Base-by-base conservation (phyloP, 92 coral and sea anemone species). In the Pocillopora grandis region DNA sequence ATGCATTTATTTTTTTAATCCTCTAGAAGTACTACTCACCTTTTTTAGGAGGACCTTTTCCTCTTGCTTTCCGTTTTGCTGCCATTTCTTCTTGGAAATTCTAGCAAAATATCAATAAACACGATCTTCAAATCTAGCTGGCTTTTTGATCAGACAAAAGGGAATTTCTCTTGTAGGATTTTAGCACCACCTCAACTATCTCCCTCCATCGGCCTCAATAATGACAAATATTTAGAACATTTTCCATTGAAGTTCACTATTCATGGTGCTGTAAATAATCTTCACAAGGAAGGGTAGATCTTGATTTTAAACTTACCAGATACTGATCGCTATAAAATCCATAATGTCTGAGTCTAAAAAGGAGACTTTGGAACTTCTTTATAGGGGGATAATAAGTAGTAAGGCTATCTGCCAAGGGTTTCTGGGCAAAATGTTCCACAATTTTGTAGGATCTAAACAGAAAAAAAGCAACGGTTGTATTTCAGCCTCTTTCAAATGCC, bases 41-140 rank as follows among this genome's bases (percentile, higher is more conserved):
- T 92, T 96, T 96, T 67, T 95, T 94, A 7, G 99, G 99, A 12
- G 98, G 96, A 12, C 99, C 99, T 86, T 96, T 96, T 18, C 99
- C 98, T 79, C 98, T 92, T 77, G 92, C 99, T 74, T 93, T 92
- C 16, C 99, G 75, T 59, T 90, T 89, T 17, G 90, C 85, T n/a
- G 94, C 94, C 99, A 96, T 96, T 77, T 96, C 99, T 86, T 96
- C 99, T 81, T 82, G 91, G 73, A 94, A 96, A 82, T 96, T 95
- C 98, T 96, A 72, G 1, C 71, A 62, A 19, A 27, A 49, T 80
- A 15, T 7, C 18, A 31, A 62, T 72, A 5, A 18, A 12, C n/a
- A 72, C 18, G 58, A 71, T 16, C 11, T 72, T 37, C 52, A 42
- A 42, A 42, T 2, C 52, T 42, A 42, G 52, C 52, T 42, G 5